Evolutionary conservation across 2,113 vertebrate genomes (phyloP).

Genomic region (Amblyornis subalaris): DNA sequence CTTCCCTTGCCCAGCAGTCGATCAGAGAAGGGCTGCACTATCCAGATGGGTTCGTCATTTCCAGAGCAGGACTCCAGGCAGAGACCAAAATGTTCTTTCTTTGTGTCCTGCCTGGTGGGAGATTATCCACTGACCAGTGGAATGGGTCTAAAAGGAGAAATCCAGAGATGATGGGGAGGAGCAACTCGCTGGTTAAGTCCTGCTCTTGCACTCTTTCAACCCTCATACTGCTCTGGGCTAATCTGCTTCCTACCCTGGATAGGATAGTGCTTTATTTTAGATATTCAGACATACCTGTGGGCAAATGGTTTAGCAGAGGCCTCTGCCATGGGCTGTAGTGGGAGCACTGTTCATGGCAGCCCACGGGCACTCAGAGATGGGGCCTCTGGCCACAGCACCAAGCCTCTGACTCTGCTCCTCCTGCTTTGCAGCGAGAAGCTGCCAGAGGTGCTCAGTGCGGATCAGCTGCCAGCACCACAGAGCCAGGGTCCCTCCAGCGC

Average conservation of each 20-base stretch:
- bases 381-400: not conserved
- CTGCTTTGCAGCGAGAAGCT: slow-evolving; percentile 85
- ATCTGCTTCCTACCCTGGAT: not conserved
- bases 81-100: not conserved
- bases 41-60: not conserved
- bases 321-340: not conserved
- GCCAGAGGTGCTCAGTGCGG: slow-evolving; percentile 84
- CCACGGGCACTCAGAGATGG: not conserved
- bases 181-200: not conserved
- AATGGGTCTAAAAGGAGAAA: not conserved
- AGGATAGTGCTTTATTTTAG: not conserved
- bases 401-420: not conserved
- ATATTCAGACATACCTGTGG: not conserved
- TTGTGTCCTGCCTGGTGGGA: not conserved
- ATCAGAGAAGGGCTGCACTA: not conserved
- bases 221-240: not conserved
- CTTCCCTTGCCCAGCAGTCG: not conserved
- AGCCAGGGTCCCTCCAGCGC: slow-evolving; percentile 69
- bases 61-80: not conserved
- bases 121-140: not conserved
- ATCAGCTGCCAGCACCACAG: slow-evolving; percentile 69
- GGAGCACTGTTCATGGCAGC: not conserved
- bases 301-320: not conserved
- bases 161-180: not conserved
- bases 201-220: not conserved